phyloP scores from a whole-genome alignment of 2,888 invertebrate genomes.

The Diaphora mendica region DNA sequence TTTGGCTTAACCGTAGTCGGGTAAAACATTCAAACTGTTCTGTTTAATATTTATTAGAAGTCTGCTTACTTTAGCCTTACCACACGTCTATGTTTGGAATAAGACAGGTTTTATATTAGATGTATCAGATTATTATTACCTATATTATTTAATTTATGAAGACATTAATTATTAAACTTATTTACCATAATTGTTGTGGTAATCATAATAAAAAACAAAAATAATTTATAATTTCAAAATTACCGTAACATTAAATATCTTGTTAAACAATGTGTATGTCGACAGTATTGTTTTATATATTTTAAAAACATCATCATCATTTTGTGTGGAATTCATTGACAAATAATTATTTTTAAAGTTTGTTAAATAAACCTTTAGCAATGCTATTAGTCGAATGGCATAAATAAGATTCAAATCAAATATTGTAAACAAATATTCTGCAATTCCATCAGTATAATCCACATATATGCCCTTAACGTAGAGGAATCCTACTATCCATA shows the following conservation, averaged over 20 bases:
- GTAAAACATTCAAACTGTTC: no score
- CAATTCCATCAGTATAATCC: background rate
- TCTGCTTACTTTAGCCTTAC: no score
- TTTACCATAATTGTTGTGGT: no score
- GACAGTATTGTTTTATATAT: background rate
- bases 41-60: background rate
- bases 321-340: background rate
- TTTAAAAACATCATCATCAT: background rate
- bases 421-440: background rate
- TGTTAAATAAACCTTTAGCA: background rate
- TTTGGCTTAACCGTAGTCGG: no score
- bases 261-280: background rate
- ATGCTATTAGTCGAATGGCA: background rate
- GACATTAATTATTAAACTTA: no score
- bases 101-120: background rate
- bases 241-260: no score
- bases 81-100: background rate
- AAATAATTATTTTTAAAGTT: background rate
- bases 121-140: background rate
- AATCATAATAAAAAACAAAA: background rate
- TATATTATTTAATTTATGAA: background rate
- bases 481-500: no score
- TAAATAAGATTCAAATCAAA: conserved; percentile 1
- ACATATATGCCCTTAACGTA: no score
- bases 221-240: background rate